These are phyloP conservation scores for Caenorhabditis briggsae DNA, from an alignment of 1,140 invertebrate genomes.

Conservation along the genomic window DNA sequence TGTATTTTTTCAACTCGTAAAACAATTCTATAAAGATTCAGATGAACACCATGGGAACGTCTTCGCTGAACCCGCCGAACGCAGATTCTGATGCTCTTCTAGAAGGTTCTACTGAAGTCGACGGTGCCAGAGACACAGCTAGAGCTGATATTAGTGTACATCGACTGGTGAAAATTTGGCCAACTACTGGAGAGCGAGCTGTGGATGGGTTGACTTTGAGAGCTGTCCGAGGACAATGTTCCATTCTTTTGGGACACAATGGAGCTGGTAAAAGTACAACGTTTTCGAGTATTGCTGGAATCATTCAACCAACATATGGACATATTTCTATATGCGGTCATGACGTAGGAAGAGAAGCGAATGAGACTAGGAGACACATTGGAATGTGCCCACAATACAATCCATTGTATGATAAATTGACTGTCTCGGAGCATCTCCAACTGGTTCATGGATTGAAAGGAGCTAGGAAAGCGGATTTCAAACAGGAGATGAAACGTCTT, in stretches of 20 bases:
- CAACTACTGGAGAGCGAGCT: constrained; percentile 53
- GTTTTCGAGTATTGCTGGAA: constrained; percentile 66
- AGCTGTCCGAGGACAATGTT: constrained; percentile 78
- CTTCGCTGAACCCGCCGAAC: not conserved
- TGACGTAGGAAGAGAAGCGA: constrained; percentile 8
- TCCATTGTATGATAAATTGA: constrained; percentile 78
- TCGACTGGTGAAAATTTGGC: constrained; percentile 51
- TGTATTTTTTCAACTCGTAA: not conserved
- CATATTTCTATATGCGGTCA: constrained; percentile 15
- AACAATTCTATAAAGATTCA: constrained; percentile 28
- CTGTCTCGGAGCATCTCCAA: constrained; percentile 79
- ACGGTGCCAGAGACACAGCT: not conserved
- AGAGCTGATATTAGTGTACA: constrained; percentile 36
- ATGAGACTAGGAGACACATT: constrained; percentile 63
- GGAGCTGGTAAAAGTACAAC: constrained; percentile 70
- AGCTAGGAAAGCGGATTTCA: constrained; percentile 56
- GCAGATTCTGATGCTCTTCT: constrained; percentile 22
- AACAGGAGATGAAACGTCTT: constrained; percentile 73
- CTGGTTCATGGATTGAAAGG: constrained; percentile 78
- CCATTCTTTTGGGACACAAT: constrained; percentile 79
- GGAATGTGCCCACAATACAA: constrained; percentile 79
- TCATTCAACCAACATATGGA: constrained; percentile 58
- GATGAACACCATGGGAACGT: constrained; percentile 13
- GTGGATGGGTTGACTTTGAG: constrained; percentile 57
- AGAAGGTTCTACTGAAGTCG: constrained; percentile 19